Conservation (phyloP, 1,140 invertebrate genomes). For the Delia radicum region DNA sequence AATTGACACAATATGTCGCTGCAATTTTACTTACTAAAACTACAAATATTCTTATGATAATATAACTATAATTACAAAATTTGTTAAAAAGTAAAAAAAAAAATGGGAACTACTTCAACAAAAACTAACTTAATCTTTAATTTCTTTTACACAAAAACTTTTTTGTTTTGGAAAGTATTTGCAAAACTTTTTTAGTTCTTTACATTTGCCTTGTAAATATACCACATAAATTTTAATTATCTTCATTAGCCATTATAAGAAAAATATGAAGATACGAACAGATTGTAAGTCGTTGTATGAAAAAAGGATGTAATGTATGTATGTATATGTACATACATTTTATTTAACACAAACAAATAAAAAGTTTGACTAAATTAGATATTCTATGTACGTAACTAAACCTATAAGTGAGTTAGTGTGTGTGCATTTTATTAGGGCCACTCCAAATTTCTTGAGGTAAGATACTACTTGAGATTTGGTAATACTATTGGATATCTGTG, state of each 20-base stretch:
- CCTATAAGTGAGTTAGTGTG: no score
- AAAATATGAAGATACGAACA: no score
- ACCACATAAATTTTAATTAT: constrained; percentile 8
- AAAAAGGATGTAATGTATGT: no score
- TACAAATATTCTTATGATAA: no score
- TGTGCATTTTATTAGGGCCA: no score
- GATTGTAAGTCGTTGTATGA: no score
- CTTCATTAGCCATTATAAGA: constrained; percentile 9
- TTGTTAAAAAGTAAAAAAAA: neutral
- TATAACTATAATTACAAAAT: neutral
- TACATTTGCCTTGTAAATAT: neutral
- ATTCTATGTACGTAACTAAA: neutral
- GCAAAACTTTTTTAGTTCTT: neutral
- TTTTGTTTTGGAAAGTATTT: constrained; percentile 5
- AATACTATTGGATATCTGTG: no score
- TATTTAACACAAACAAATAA: neutral
- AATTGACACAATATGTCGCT: no score
- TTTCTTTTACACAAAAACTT: neutral
- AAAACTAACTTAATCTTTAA: neutral
- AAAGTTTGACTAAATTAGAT: constrained; percentile 11
- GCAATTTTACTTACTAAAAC: no score
- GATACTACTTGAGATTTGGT: no score
- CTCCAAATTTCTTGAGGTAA: no score
- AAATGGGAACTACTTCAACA: neutral
- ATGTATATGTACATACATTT: no score